Evolutionary conservation across 2,113 vertebrate species (phyloP).

Genomic region (Sclerurus mexicanus): DNA sequence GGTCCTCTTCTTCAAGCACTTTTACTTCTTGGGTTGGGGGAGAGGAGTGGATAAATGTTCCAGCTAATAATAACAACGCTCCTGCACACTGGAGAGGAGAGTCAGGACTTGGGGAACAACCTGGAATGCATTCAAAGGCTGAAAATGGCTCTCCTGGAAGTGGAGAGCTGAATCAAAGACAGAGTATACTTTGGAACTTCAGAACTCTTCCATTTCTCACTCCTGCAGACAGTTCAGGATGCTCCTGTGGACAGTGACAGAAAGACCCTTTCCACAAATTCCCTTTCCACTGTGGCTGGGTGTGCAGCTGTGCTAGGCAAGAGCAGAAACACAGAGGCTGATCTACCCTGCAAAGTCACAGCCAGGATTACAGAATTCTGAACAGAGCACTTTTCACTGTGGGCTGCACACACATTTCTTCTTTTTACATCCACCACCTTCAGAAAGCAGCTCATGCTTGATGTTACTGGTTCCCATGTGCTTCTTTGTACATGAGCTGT

Average conservation of each 20-base stretch:
- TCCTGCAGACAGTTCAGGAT: not conserved
- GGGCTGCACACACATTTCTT: not conserved
- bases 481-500: accelerated
- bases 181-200: not conserved
- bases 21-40: not conserved
- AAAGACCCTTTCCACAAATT: not conserved
- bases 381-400: not conserved
- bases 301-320: not conserved
- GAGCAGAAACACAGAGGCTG: not conserved
- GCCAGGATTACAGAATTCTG: not conserved
- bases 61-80: not conserved
- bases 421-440: not conserved
- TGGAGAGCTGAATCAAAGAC: not conserved
- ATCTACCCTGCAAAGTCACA: not conserved
- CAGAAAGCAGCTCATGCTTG: not conserved
- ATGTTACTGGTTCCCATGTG: not conserved
- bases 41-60: not conserved
- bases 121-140: not conserved
- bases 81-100: not conserved
- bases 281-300: not conserved
- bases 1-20: not conserved
- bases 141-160: not conserved
- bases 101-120: not conserved
- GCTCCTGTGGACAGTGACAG: not conserved
- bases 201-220: not conserved